A percentile compares a stretch with the other conserved stretches of the same genome.
Evolutionary conservation across 2,888 invertebrate genomes (phyloP).

Genomic region (Papilio elwesi): DNA sequence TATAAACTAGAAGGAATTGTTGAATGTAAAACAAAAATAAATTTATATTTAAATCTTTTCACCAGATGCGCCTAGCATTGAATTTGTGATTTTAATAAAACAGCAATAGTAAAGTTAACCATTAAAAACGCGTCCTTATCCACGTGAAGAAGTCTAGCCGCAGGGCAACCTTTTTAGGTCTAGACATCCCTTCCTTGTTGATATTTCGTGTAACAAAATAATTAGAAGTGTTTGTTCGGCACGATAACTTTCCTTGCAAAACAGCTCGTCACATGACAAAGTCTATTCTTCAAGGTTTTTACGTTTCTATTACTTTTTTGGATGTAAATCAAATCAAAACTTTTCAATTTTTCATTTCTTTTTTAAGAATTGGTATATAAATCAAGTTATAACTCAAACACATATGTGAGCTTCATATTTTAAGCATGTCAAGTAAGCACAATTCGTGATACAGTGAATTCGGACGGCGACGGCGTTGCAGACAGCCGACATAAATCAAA

Average conservation of each 20-base stretch:
- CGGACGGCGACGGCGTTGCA: conserved; percentile 16
- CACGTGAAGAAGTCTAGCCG: conserved; percentile 10
- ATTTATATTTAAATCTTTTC: conserved; percentile 19
- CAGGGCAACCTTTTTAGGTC: background rate
- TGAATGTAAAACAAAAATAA: conserved; percentile 19
- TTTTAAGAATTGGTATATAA: background rate
- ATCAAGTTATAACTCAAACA: background rate
- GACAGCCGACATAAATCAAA: conserved; percentile 27
- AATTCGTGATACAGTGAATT: conserved; percentile 16
- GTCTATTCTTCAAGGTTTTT: background rate
- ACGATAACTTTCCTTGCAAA: background rate
- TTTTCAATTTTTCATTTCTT: background rate
- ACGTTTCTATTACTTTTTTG: no score
- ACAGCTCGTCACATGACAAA: background rate
- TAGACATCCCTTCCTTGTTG: background rate
- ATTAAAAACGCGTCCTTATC: conserved; percentile 13
- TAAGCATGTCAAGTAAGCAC: conserved; percentile 19
- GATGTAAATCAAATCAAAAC: background rate
- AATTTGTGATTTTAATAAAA: conserved; percentile 35
- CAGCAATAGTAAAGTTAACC: conserved; percentile 8
- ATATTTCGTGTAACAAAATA: background rate
- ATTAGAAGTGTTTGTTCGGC: background rate
- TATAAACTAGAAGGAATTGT: background rate
- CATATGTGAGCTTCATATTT: conserved; percentile 11
- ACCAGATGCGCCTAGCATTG: conserved; percentile 16